Base-by-base conservation (phyloP, 1,140 invertebrate genomes). In the Drosophila baimaii region DNA sequence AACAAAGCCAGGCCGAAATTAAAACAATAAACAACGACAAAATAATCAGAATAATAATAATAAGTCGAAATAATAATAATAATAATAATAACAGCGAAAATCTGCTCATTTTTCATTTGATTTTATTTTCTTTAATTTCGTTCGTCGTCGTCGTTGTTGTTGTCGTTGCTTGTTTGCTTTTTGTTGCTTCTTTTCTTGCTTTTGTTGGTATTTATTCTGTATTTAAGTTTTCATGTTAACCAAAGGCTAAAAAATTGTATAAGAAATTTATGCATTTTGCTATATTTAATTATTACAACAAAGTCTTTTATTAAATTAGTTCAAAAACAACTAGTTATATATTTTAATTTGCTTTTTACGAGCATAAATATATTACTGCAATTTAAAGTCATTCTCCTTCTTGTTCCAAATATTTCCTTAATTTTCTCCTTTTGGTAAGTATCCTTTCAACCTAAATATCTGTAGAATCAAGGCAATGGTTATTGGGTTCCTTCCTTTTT, bases 11-110 rank as follows among this genome's bases (percentile, higher is more conserved):
- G 58, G 19, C 57, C 46, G 10, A 43, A 65, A 71, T 78, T 59
- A 75, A 56, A 62, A 81, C 62, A 86, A 81, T 75, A 86, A 83
- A 75, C 71, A 84, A 58, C 31, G 56, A 57, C 25, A 47, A 61
- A 61, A 62, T 81, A 78, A 77, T 62, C 79, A 77, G 41, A 56
- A 72, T 58, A 64, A 73, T 71, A 68, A 81, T 62, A 57, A 81
- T 72, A 69, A 54, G 8, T 35, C 37, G 13, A 57, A 68, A 63
- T 33, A 75, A 78, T 47, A 59, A 74, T 51, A 68, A 63, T 33
- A 75, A 78, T 47, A 59, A 74, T 51, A 85, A 66, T 29, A 71
- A 58, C 52, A 77, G 49, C 21, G 37, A 31, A 66, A 77, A 78
- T 65, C 71, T 29, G 23, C 59, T 66, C n/a, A 66, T 65, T 70